phyloP scores from a whole-genome alignment of 1,140 invertebrate genomes.

The Centruroides sculpturatus region DNA sequence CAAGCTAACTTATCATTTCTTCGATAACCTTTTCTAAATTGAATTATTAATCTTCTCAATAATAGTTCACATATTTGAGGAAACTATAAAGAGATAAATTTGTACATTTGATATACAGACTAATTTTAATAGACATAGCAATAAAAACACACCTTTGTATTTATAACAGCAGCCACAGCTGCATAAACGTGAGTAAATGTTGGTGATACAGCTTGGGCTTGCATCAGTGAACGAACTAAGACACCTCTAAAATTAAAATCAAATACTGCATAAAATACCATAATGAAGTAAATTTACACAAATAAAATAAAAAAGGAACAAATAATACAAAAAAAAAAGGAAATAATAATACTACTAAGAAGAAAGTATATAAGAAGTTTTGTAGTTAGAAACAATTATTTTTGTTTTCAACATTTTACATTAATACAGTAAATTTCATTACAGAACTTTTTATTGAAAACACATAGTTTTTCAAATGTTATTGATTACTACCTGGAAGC shows the following conservation, averaged over 20 bases:
- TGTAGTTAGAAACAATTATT: no score
- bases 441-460: no score
- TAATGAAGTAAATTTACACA: no score
- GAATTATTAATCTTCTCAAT: constrained; percentile 76
- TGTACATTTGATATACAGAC: background rate
- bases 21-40: constrained; percentile 83
- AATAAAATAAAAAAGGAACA: no score
- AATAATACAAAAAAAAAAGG: no score
- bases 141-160: constrained; percentile 54
- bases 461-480: no score
- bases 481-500: no score
- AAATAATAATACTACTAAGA: no score
- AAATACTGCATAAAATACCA: constrained; percentile 59
- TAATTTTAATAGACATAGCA: no score
- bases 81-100: constrained; percentile 43
- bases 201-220: constrained; percentile 90
- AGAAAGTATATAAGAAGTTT: no score
- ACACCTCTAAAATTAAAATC: constrained; percentile 44
- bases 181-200: constrained; percentile 97
- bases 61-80: constrained; percentile 93
- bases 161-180: constrained; percentile 82
- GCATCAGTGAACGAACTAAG: constrained; percentile 79
- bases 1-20: constrained; percentile 88
- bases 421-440: no score
- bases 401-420: no score